These are phyloP conservation scores for Megaceryle alcyon DNA, from an alignment of 2,797 vertebrate species.

Conservation along the genomic window DNA sequence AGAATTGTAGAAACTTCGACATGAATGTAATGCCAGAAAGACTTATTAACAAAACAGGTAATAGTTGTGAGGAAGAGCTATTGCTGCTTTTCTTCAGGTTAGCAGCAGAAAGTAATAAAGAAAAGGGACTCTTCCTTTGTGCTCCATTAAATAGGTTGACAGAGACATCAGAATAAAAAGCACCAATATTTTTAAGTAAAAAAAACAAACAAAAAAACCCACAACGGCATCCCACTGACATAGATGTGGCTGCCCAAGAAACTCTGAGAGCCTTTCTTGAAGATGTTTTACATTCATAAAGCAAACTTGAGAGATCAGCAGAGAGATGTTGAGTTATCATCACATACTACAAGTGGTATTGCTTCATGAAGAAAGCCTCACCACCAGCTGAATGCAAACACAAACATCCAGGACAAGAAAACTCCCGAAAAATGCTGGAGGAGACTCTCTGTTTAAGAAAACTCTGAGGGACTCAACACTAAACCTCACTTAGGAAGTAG, in stretches of 20 bases:
- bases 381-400: neutral
- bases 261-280: neutral
- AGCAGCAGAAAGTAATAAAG: neutral
- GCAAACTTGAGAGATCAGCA: neutral
- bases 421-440: neutral
- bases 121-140: neutral
- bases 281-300: neutral
- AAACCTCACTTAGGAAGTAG: neutral
- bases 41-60: neutral
- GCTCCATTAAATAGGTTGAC: neutral
- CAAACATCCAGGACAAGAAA: neutral
- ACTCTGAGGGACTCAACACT: neutral
- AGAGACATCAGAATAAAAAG: neutral
- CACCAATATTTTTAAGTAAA: neutral
- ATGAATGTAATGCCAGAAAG: neutral
- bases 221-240: neutral
- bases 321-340: neutral
- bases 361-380: neutral
- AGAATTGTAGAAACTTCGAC: neutral
- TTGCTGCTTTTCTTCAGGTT: neutral
- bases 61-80: neutral
- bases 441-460: neutral
- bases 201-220: accelerated
- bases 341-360: neutral
- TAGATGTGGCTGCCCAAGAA: neutral